Base-by-base conservation (phyloP, 2,113 vertebrate species). In the Passer montanus region DNA sequence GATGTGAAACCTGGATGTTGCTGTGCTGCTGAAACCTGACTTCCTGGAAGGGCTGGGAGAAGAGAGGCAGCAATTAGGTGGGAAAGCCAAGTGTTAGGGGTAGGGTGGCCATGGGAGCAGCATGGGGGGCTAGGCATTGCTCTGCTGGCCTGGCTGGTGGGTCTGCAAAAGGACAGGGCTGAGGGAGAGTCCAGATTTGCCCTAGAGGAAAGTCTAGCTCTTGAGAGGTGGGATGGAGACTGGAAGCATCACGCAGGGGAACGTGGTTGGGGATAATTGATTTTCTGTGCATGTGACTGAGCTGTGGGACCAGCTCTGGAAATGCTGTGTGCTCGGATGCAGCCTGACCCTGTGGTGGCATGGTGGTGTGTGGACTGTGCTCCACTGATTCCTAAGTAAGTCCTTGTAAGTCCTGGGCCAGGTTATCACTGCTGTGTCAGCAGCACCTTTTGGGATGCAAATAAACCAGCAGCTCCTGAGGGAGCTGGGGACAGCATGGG, bases 311-410 rank as follows among this genome's bases (percentile, higher is more conserved):
- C 27, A 8, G 77, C 37, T 66, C n/a, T 26, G 59, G 84, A 41
- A 17, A 6, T 4, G 41, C 69, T 13, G 33, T 0, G 3, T 64
- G 69, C 63, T 47, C 0, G 0, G 67, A 1, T 3, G 67, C 67
- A 79, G 92, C 56, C 33, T 43, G 79, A 47, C 26, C 35, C 31
- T 0, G 0, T 17, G 27, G 63, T 8, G 66, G 10, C 9, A 9
- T 1, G 3, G 35, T 47, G 26, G 37, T 10, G 58, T 11, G 43
- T 37, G 47, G 47, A 44, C 47, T 33, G 23, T 44, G 63, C 64
- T 47, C 27, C 50, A 28, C 44, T 2, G 2, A 4, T 24, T 55
- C 41, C 50, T 14, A 15, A 23, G 30, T 10, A 13, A 21, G 26
- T 30, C 55, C 49, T 50, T 33, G 47, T 9, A 5, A 41, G 33